A percentile compares a stretch with the other conserved stretches of the same genome.
Evolutionary conservation across 1,140 invertebrate genomes (phyloP).

Genomic region (Orius insidiosus): DNA sequence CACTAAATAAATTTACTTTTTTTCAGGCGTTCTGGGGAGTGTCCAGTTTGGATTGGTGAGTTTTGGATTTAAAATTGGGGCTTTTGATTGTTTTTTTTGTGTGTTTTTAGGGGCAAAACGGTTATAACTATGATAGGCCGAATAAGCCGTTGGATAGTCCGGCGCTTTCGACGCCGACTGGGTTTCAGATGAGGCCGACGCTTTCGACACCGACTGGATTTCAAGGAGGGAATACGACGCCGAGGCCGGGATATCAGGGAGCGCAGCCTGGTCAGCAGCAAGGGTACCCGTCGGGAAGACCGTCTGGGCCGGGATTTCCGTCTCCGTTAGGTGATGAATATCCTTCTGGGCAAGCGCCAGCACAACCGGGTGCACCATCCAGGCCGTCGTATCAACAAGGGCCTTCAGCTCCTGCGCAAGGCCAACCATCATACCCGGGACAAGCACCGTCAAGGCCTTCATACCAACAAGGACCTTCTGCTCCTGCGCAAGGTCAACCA

Average conservation of each 20-base stretch:
- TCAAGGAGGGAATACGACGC: constrained; percentile 1
- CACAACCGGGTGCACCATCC: no score
- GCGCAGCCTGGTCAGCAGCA: constrained; percentile 15
- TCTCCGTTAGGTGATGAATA: constrained; percentile 6
- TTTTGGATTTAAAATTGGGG: no score
- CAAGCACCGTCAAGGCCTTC: constrained; percentile 20
- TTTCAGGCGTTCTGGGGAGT: constrained; percentile 5
- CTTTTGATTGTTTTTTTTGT: not conserved
- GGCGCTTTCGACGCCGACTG: constrained; percentile 1
- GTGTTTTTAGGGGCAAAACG: constrained; percentile 28
- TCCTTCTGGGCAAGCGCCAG: no score
- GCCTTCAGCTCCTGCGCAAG: constrained; percentile 10
- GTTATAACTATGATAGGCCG: constrained; percentile 36
- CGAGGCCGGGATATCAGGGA: constrained; percentile 17
- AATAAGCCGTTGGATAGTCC: constrained; percentile 26
- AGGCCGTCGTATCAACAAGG: constrained; percentile 4
- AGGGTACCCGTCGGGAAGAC: constrained; percentile 17
- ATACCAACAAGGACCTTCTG: constrained; percentile 16
- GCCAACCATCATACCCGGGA: constrained; percentile 20
- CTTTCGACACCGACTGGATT: constrained; percentile 16
- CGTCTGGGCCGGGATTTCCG: constrained; percentile 10
- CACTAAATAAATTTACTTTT: not conserved
- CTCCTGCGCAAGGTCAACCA: no score
- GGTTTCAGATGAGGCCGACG: not conserved
- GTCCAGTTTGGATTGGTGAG: constrained; percentile 3